Percentiles rank a stretch among this genome's conserved stretches.
Conservation (phyloP, 1,140 invertebrate species). For the Atta texana region DNA sequence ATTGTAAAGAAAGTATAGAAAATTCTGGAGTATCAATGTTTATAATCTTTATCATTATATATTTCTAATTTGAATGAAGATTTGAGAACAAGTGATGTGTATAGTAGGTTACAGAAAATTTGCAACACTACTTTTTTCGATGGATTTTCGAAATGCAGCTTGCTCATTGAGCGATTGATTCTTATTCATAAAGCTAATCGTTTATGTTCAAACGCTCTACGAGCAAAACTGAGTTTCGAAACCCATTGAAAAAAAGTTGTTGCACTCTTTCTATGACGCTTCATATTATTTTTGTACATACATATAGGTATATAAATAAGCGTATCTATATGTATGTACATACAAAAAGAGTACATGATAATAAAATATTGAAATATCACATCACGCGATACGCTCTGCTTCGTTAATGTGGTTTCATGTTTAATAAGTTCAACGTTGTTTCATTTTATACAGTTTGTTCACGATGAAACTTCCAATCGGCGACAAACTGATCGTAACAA, state of each 20-base stretch:
- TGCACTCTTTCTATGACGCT: too few relatives aligned
- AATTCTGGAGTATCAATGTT: background rate
- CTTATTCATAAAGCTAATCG: too few relatives aligned
- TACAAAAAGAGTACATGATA: slow-evolving; percentile 8
- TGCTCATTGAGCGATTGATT: too few relatives aligned
- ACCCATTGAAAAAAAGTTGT: too few relatives aligned
- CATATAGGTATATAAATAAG: too few relatives aligned
- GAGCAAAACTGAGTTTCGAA: too few relatives aligned
- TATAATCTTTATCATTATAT: background rate
- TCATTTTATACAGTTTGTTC: slow-evolving; percentile 39
- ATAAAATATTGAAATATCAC: slow-evolving; percentile 24
- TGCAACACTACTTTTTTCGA: too few relatives aligned
- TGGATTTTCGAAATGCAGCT: too few relatives aligned
- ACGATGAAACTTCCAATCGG: slow-evolving; percentile 43
- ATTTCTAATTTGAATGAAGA: background rate
- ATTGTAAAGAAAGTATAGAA: background rate
- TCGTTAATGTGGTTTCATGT: slow-evolving; percentile 30
- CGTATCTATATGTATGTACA: too few relatives aligned
- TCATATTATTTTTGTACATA: too few relatives aligned
- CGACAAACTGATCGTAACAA: slow-evolving; percentile 37
- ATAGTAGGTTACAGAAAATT: too few relatives aligned
- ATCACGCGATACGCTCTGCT: background rate
- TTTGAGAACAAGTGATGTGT: background rate
- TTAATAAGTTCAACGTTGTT: slow-evolving; percentile 51
- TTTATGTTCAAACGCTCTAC: too few relatives aligned